Percentiles rank a stretch among this genome's conserved stretches.
Conservation (phyloP, 2,113 vertebrate genomes). For the Grammatotria lemairii region DNA sequence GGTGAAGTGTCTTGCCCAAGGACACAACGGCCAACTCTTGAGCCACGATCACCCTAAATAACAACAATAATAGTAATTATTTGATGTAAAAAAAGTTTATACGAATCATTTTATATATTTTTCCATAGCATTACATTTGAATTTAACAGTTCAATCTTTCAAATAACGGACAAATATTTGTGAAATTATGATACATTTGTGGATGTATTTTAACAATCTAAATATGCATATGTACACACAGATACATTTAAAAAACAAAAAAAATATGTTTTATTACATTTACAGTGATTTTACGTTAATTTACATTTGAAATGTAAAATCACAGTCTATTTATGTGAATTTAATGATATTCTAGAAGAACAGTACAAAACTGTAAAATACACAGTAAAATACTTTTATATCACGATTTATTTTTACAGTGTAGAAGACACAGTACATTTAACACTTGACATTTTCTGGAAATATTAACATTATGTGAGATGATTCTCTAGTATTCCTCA, state of each 20-base stretch:
- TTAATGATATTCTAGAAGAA: not conserved
- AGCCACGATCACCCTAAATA: too few species aligned
- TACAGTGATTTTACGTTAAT: not conserved
- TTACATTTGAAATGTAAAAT: not conserved
- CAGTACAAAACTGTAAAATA: not conserved
- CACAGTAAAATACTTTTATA: not conserved
- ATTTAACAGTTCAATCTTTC: not conserved
- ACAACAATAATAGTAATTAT: not conserved
- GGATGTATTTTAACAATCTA: not conserved
- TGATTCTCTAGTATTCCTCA: slow-evolving; percentile 1
- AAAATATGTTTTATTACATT: not conserved
- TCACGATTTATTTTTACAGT: not conserved
- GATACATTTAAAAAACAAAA: accelerated
- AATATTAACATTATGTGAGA: slow-evolving; percentile 23
- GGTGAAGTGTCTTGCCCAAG: not conserved
- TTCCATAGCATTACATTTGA: not conserved
- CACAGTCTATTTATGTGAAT: not conserved
- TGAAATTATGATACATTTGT: not conserved
- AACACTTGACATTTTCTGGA: slow-evolving; percentile 11
- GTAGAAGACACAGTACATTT: not conserved
- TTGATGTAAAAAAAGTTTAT: not conserved
- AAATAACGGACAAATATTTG: not conserved
- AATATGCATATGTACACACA: not conserved
- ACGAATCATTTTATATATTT: accelerated
- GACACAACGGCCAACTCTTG: too few species aligned